phyloP scores from a whole-genome alignment of 2,113 vertebrate species.

The Oncorhynchus clarkii region DNA sequence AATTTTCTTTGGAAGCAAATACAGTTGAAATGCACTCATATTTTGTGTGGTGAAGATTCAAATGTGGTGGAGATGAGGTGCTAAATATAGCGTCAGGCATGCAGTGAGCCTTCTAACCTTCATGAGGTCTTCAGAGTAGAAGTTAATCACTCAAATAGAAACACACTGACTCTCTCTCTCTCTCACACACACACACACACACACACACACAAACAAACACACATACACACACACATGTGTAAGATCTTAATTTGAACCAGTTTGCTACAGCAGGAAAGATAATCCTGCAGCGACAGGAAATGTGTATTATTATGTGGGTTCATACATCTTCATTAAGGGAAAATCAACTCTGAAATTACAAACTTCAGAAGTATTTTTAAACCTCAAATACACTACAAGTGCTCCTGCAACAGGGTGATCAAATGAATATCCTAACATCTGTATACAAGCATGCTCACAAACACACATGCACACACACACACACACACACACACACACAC shows the following conservation, averaged over 20 bases:
- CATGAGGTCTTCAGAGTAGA: conserved; percentile 54
- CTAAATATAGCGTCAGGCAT: conserved; percentile 62
- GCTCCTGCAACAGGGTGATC: too few relatives aligned
- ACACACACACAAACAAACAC: conserved; percentile 1
- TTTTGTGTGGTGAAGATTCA: conserved; percentile 53
- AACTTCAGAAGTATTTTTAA: too few relatives aligned
- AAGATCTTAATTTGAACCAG: too few relatives aligned
- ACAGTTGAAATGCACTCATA: conserved; percentile 39
- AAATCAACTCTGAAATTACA: too few relatives aligned
- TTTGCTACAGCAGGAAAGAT: too few relatives aligned
- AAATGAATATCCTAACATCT: too few relatives aligned
- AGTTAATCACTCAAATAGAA: conserved; percentile 30
- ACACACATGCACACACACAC: background rate
- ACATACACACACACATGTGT: conserved; percentile 1
- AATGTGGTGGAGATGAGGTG: conserved; percentile 25
- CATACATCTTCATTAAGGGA: too few relatives aligned
- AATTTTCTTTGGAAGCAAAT: conserved; percentile 20
- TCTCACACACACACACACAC: conserved; percentile 5
- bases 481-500: background rate
- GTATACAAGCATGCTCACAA: background rate
- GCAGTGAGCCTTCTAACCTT: conserved; percentile 60
- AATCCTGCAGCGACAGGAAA: too few relatives aligned
- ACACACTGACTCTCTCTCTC: background rate
- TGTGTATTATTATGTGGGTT: too few relatives aligned
- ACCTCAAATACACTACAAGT: too few relatives aligned